phyloP scores from a whole-genome alignment of 2,113 vertebrate species.

The Chaetorhynchus papuensis region DNA sequence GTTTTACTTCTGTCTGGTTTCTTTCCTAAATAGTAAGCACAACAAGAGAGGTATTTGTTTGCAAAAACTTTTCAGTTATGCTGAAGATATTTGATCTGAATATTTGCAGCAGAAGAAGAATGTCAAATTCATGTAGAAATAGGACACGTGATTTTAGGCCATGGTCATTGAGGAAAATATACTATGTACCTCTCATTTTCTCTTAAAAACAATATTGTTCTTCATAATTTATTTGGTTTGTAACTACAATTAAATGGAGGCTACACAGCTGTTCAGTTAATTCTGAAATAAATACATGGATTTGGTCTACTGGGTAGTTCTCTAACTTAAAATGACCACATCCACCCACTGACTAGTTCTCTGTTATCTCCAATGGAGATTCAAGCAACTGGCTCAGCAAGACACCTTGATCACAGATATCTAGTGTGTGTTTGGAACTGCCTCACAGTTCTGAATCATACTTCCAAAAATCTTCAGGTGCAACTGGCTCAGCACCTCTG shows the following conservation, averaged over 20 bases:
- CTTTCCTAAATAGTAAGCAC: background rate
- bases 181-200: background rate
- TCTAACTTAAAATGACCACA: background rate
- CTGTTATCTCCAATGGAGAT: background rate
- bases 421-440: background rate
- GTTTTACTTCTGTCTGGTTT: background rate
- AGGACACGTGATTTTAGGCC: background rate
- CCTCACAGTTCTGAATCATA: background rate
- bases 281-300: background rate
- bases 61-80: background rate
- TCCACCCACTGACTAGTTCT: background rate
- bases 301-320: background rate
- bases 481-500: background rate
- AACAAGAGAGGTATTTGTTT: background rate
- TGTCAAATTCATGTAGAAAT: background rate
- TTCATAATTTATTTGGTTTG: background rate
- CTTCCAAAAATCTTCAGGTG: background rate
- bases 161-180: background rate
- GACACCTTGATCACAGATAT: background rate
- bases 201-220: background rate
- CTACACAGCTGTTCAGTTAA: background rate
- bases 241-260: background rate
- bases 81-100: background rate
- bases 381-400: background rate
- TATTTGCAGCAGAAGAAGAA: background rate